Conservation (phyloP, 1,140 invertebrate genomes). For the Calosoma granatense region DNA sequence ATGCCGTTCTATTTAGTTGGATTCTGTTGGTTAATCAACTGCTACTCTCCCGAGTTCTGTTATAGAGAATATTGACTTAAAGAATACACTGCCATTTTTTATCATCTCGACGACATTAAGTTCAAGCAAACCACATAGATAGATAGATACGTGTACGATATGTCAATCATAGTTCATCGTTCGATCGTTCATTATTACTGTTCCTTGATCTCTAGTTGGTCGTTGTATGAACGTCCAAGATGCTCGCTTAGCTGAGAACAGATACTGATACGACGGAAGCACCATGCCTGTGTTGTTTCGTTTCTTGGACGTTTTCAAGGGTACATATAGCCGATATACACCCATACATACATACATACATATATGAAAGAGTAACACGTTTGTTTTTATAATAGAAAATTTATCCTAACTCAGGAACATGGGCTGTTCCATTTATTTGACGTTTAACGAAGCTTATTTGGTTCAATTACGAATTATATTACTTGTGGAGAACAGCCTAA, state of each 20-base stretch:
- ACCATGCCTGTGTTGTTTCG: neutral
- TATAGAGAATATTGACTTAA: conserved; percentile 9
- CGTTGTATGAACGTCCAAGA: neutral
- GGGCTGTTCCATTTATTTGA: neutral
- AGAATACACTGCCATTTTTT: conserved; percentile 2
- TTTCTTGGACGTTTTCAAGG: neutral
- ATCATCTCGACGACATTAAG: neutral
- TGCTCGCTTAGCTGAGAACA: neutral
- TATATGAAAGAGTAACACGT: no score
- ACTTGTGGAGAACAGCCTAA: neutral
- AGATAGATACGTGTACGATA: no score
- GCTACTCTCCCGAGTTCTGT: neutral
- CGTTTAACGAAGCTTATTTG: no score
- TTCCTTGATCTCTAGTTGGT: neutral
- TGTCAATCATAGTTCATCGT: no score
- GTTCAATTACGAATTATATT: no score
- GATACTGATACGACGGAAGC: neutral
- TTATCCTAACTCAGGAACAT: neutral
- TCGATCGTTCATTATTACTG: neutral
- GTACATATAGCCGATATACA: no score
- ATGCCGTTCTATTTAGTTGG: no score
- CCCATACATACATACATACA: no score
- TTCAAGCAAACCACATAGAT: neutral
- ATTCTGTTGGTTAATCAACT: neutral
- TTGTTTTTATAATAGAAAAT: neutral